Conservation (phyloP, 2,888 invertebrate species). For the Microctonus brassicae region DNA sequence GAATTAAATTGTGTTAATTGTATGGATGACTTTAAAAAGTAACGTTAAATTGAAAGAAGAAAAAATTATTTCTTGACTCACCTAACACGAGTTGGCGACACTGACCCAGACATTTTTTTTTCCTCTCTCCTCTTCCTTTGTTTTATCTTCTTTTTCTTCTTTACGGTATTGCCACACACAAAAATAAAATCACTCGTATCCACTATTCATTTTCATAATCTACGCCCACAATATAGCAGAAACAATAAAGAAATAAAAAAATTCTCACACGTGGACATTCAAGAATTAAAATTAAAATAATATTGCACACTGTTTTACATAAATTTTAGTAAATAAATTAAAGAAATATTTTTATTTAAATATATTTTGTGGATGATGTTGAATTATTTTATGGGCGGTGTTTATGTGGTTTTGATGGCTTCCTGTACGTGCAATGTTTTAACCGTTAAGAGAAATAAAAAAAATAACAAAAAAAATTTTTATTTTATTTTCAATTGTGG, state of each 20-base stretch:
- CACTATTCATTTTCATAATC: background rate
- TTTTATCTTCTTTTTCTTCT: background rate
- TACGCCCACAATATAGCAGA: too few species aligned
- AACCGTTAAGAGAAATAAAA: background rate
- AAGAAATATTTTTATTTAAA: background rate
- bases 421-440: background rate
- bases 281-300: background rate
- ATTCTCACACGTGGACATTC: background rate
- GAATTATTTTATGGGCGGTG: too few species aligned
- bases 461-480: background rate
- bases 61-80: background rate
- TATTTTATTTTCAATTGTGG: too few species aligned
- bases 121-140: background rate
- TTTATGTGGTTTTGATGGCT: too few species aligned
- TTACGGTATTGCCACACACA: background rate
- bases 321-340: background rate
- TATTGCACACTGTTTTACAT: background rate
- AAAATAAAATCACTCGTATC: background rate
- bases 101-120: background rate
- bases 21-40: too few species aligned
- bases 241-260: too few species aligned
- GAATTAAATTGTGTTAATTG: background rate
- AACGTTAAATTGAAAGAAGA: too few species aligned
- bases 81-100: background rate
- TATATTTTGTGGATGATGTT: too few species aligned